Base-by-base conservation (phyloP, 2,888 invertebrate species). In the Polyploca ridens region DNA sequence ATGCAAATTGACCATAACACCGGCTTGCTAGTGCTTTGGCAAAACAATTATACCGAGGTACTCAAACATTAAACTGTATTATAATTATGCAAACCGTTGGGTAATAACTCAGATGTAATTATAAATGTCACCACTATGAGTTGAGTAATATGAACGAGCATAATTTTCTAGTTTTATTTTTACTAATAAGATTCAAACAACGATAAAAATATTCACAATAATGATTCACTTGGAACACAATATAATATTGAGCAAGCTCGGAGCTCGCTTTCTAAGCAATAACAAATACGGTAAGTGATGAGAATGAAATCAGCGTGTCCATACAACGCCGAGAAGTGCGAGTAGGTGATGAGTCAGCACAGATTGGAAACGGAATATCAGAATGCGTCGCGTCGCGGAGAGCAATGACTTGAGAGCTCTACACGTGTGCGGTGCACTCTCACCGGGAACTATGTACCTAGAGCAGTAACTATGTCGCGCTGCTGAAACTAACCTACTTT, bases 1-100 rank as follows among this genome's bases (percentile, higher is more conserved):
- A 41, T 41, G 41, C 41, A 41, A 41, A 41, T 41, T 5, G 6
- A 49, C 8, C 49, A 49, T 49, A 49, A 41, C 41, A 41, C 41
- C 41, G 41, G 41, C 41, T 13, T 13, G 41, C 41, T 2, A 3
- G 13, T 41, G 5, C 49, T n/a, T 49, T 5, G 0, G n/a, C 8
- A 49, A 49, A 49, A n/a, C 19, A 54, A 54, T 19, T 19, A 10
- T 54, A 14, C 54, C 3, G 19, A 10, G 54, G 16, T 10, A 54
- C 10, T 54, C 7, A 54, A 54, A 54, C 54, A 54, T 54, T 54
- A 54, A 54, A 19, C 54, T 14, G 16, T 49, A 49, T 49, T 46
- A 49, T 49, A 3, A 16, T 16, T 54, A 19, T 19, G 7, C 54
- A 54, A n/a, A 46, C 19, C 54, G 19, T 54, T 54, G 54, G 54